phyloP scores from a whole-genome alignment of 2,113 vertebrate genomes.

The Petroica traversi region DNA sequence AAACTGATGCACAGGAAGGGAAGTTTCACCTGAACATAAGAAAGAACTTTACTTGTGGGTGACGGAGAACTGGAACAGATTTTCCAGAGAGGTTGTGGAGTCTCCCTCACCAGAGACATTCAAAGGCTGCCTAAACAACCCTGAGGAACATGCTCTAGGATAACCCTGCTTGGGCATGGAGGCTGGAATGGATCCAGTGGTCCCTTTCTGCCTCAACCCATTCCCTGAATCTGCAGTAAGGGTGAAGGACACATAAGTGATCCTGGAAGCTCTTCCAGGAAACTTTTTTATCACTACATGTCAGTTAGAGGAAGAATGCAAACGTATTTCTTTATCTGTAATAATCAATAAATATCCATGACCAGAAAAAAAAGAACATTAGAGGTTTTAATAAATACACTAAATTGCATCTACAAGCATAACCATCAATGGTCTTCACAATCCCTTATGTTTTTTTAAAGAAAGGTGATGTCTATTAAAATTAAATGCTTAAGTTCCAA shows the following conservation, averaged over 20 bases:
- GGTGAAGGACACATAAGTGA: neutral
- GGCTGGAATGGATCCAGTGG: neutral
- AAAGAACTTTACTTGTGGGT: neutral
- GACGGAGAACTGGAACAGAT: neutral
- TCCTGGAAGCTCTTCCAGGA: neutral
- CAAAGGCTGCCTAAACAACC: neutral
- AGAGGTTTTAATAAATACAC: neutral
- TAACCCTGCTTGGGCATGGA: neutral
- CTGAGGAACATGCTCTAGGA: neutral
- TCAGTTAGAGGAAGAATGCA: neutral
- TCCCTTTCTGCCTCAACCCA: neutral
- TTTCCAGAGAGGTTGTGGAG: neutral
- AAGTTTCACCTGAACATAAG: neutral
- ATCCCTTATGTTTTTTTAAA: neutral
- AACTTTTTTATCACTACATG: neutral
- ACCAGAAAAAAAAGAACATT: neutral
- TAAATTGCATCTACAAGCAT: neutral
- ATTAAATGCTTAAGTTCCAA: neutral
- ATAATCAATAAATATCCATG: neutral
- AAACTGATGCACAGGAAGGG: neutral
- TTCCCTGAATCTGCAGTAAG: neutral
- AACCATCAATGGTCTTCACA: neutral
- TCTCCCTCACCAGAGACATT: neutral
- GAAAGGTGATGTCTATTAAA: neutral
- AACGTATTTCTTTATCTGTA: neutral